phyloP scores from a whole-genome alignment of 2,113 vertebrate species.

The Sphyrna mokarran region DNA sequence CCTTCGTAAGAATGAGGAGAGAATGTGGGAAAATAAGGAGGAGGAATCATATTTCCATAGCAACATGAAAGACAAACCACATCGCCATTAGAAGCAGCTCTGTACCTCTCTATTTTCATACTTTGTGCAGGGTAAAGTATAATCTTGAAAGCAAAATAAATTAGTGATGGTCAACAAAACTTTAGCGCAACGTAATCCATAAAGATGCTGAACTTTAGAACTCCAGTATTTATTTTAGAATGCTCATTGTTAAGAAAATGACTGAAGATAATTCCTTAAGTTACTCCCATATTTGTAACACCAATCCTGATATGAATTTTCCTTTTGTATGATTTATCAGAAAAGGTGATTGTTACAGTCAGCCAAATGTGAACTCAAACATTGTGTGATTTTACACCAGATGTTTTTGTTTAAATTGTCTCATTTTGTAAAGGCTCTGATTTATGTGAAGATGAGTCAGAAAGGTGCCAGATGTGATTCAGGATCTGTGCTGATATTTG shows the following conservation, averaged over 20 bases:
- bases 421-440: not conserved
- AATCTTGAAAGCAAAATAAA: constrained; percentile 1
- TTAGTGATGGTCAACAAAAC: not conserved
- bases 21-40: constrained; percentile 31
- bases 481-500: not conserved
- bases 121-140: constrained; percentile 18
- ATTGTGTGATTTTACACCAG: not conserved
- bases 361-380: not conserved
- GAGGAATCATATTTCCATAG: constrained; percentile 27
- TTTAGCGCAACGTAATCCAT: not conserved
- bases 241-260: not conserved
- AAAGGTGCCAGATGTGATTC: not conserved
- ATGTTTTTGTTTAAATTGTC: not conserved
- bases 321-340: not conserved
- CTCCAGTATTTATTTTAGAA: not conserved
- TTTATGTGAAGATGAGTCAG: not conserved
- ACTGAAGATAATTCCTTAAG: not conserved
- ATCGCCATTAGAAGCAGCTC: constrained; percentile 3
- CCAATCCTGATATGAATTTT: not conserved
- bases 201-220: not conserved
- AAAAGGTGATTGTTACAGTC: not conserved
- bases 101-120: not conserved
- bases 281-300: not conserved
- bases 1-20: constrained; percentile 12
- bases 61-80: constrained; percentile 17